phyloP scores from a whole-genome alignment of 2,888 invertebrate species.

The Galerucella pusilla region DNA sequence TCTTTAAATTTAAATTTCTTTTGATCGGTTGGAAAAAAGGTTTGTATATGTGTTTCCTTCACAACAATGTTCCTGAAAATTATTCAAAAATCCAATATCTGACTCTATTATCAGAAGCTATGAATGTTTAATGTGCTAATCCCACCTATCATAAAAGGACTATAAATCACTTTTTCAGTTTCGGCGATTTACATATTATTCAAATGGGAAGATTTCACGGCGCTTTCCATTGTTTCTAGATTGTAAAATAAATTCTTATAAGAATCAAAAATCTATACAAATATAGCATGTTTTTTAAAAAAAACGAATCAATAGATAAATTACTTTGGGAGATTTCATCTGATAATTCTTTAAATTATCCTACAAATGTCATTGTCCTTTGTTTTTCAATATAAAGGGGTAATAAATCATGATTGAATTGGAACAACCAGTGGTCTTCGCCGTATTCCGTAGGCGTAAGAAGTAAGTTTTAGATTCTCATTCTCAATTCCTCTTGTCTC shows the following conservation, averaged over 20 bases:
- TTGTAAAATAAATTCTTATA: background rate
- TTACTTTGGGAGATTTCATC: too few species aligned
- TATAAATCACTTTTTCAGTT: constrained; percentile 55
- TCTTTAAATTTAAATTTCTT: constrained; percentile 36
- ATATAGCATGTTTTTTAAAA: too few species aligned
- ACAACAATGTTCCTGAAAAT: constrained; percentile 29
- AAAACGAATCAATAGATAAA: too few species aligned
- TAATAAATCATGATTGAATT: too few species aligned
- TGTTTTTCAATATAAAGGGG: too few species aligned
- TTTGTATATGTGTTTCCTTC: constrained; percentile 23
- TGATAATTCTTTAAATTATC: too few species aligned
- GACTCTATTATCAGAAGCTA: constrained; percentile 44
- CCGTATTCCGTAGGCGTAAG: too few species aligned
- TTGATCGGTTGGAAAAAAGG: constrained; percentile 27
- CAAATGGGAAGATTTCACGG: background rate
- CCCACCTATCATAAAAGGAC: constrained; percentile 52
- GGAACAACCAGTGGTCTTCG: too few species aligned
- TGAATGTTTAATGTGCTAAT: constrained; percentile 58
- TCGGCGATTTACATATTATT: constrained; percentile 49
- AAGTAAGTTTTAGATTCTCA: too few species aligned
- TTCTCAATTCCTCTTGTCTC: too few species aligned
- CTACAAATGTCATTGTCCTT: too few species aligned
- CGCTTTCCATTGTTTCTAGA: background rate
- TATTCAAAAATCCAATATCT: constrained; percentile 37
- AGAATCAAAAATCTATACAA: too few species aligned